Base-by-base conservation (phyloP, 2,888 invertebrate genomes). In the Heteromurus nitidus region DNA sequence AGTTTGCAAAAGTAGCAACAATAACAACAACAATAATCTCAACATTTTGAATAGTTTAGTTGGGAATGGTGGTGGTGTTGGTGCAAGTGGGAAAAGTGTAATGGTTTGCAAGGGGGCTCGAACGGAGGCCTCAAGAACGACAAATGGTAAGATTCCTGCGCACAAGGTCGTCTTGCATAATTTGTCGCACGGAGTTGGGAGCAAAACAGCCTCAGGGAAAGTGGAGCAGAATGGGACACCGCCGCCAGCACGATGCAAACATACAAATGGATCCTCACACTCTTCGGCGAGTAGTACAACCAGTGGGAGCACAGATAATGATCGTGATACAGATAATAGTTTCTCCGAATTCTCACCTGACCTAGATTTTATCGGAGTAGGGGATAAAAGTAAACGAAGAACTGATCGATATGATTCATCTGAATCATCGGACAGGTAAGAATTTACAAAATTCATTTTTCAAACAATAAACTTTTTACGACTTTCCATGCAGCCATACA, bases 341-440 rank as follows among this genome's bases (percentile, higher is more conserved):
- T 81, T 82, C 75, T 83, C 84, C 3, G 81, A 81, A 30, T 84
- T 79, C 50, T 82, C 82, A 22, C 65, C 75, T 24, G 81, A 83
- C 58, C 80, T 84, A 36, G 85, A 84, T 47, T 85, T 85, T 53
- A 82, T 84, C 16, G 80, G 82, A 28, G 58, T 74, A 7, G 24
- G 65, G 1, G 84, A 85, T 42, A 85, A 86, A 47, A 80, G 84
- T 91, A 95, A 95, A 91, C 92, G 96, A 91, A 95, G 95, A 91
- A 92, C 94, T 90, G 95, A 96, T 92, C 93, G 95, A 91, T 96
- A 95, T 92, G 96, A 96, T 92, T 96, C 95, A 90, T 95, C 95
- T 88, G 96, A 96, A 91, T 95, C 95, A 89, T 96, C 95, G 91
- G 96, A 96, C 94, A 96, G 96, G 96, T 95, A 90, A 92, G 53